Evolutionary conservation across 2,113 vertebrate species (phyloP), one percentile per base, ranked within the genome.

Genomic region (Myodes glareolus): DNA sequence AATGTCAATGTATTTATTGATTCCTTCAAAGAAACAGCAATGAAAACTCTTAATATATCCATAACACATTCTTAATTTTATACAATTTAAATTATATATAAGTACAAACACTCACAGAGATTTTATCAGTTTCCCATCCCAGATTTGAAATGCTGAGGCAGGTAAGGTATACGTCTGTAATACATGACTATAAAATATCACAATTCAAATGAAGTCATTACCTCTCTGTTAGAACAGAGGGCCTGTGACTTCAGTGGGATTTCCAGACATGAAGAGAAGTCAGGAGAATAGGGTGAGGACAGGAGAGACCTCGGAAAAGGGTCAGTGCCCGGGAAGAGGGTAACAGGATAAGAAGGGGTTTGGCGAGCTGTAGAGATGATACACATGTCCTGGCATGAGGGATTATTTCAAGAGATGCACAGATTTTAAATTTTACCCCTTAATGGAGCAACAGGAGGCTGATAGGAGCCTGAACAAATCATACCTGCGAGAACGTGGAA

Each of bases 11-110:
- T 36, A 70, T 82, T 82, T 39, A 52, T 95, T 84, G 29, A 80
- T 50, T 87, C 12, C 14, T 42, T 82, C 81, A 72, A 61, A 91
- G 29, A 91, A 89, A 73, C 45, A 90, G 39, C 45, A 70, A 70
- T 67, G 84, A 73, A 95, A 95, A 84, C 63, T 78, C 31, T 68
- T 65, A 68, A 58, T 82, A n/a, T 55, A 84, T 91, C 39, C 21
- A 25, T 78, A 73, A 58, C 10, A 13, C 19, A 58, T 81, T 81
- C 50, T 81, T 58, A 55, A 70, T 36, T 36, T 9, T n/a, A 58
- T 42, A 58, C 73, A 29, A 19, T 80, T 50, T 84, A 73, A 39
- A 42, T 52, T 88, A 85, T 70, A 7, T 19, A 39, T 42, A 78
- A 68, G 39, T 88, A 61, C 73, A 92, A 73, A 91, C 25, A 36